A percentile compares a stretch with the other conserved stretches of the same genome.
phyloP scores from a whole-genome alignment of 2,113 vertebrate genomes.

The Antigone vipio region DNA sequence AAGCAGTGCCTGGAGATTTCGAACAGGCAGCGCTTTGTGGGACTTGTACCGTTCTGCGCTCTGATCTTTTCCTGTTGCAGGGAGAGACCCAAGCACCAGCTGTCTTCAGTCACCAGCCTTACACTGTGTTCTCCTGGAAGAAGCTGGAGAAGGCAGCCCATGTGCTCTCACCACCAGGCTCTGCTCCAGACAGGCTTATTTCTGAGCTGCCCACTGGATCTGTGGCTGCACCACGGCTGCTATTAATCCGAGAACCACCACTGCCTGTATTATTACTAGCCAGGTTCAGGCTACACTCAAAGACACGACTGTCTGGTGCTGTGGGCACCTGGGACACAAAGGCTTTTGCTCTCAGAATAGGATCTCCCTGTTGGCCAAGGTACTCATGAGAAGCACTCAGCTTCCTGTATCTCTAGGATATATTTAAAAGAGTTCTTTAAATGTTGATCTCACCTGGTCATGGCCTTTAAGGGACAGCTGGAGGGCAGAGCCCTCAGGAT shows the following conservation, averaged over 20 bases:
- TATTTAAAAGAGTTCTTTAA: background rate
- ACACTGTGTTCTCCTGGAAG: background rate
- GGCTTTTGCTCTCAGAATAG: background rate
- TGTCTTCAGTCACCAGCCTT: background rate
- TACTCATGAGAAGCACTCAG: background rate
- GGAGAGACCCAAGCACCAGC: background rate
- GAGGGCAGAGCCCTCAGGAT: background rate
- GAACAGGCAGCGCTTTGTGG: rapidly evolving
- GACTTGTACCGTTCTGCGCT: background rate
- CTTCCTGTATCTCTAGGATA: background rate
- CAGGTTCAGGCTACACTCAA: background rate
- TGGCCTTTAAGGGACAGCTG: background rate
- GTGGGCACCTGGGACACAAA: background rate
- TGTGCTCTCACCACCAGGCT: background rate
- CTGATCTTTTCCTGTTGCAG: background rate
- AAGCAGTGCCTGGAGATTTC: background rate
- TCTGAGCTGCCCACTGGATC: background rate
- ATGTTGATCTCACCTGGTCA: background rate
- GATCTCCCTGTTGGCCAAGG: background rate
- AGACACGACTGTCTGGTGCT: background rate
- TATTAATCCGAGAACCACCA: background rate
- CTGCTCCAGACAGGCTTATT: background rate
- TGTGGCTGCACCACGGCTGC: background rate
- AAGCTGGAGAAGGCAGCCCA: background rate
- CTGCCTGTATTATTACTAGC: background rate